These are phyloP conservation scores for Drosophila teissieri DNA, from an alignment of 1,140 invertebrate species.

Conservation along the genomic window DNA sequence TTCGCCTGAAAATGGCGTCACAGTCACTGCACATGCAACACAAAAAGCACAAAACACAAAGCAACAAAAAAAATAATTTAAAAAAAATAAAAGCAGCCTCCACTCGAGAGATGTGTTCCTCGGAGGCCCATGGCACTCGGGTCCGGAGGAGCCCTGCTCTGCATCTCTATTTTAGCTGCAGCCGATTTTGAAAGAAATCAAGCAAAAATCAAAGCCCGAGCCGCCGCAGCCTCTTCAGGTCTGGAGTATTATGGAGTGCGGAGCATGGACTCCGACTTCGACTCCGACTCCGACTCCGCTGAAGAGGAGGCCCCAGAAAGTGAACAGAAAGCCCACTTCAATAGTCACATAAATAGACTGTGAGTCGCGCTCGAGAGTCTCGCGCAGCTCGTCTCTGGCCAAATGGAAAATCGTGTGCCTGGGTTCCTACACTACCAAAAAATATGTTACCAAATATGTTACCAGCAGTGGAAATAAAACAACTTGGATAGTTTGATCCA, in stretches of 20 bases:
- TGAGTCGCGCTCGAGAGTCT: constrained; percentile 71
- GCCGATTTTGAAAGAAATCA: constrained; percentile 83
- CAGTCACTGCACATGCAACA: constrained; percentile 68
- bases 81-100: constrained; percentile 18
- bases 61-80: constrained; percentile 5
- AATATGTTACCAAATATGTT: background rate
- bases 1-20: constrained; percentile 77
- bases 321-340: constrained; percentile 69
- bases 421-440: constrained; percentile 22
- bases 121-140: constrained; percentile 10
- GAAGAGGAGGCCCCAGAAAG: constrained; percentile 36
- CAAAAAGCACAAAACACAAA: constrained; percentile 3
- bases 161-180: constrained; percentile 72
- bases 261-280: constrained; percentile 22
- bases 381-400: constrained; percentile 36
- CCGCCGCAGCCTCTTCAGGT: constrained; percentile 56
- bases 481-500: background rate
- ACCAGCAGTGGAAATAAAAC: background rate
- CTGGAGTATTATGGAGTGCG: constrained; percentile 39
- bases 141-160: constrained; percentile 43
- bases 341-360: constrained; percentile 81
- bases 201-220: constrained; percentile 81
- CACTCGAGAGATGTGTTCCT: constrained; percentile 37
- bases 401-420: constrained; percentile 72
- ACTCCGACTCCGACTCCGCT: constrained; percentile 14